Base-by-base conservation (phyloP, 2,888 invertebrate species). In the Esperia sulphurella region DNA sequence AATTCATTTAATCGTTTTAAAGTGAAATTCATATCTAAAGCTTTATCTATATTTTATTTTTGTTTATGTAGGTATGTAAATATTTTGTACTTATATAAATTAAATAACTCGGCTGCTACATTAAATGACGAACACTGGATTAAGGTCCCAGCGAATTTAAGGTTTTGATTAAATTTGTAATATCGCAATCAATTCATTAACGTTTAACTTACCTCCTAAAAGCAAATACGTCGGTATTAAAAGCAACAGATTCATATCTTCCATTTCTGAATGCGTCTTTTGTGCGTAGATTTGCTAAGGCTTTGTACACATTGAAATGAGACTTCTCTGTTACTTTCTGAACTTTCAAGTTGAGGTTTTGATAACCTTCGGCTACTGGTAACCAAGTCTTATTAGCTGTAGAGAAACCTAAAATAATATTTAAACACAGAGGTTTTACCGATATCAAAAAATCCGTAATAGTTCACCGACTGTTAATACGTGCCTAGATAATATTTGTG, bases 281-380 rank as follows among this genome's bases (percentile, higher is more conserved):
- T 35, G 89, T 80, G 14, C 94, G 89, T 8, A 95, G 68, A n/a
- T 71, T 53, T 0, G 91, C 71, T 10, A 95, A 70, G 0, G 81
- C 63, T 57, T 91, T 90, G 69, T 94, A 95, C 0, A 94, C 76
- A 46, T 91, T 91, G 45, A 92, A 91, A 57, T 94, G 93, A 35
- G 93, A 94, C 9, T 79, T 79, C 0, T 74, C 65, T 0, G 63
- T 68, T 0, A 51, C 51, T 31, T 71, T 79, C 65, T 95, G 91
- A 0, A 68, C 65, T 44, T 83, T 83, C 9, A 95, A 84, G 66
- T 95, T 95, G 0, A 93, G 63, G 0, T 65, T 68, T 45, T 76
- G 65, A 63, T 92, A 94, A 44, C 93, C 92, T 0, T 80, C 76
- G 54, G 94, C 91, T 1, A 95, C 92, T 0, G 95, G 95, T 5